These are phyloP conservation scores for Danaus melanippus DNA, from an alignment of 1,140 invertebrate genomes.

Conservation along the genomic window DNA sequence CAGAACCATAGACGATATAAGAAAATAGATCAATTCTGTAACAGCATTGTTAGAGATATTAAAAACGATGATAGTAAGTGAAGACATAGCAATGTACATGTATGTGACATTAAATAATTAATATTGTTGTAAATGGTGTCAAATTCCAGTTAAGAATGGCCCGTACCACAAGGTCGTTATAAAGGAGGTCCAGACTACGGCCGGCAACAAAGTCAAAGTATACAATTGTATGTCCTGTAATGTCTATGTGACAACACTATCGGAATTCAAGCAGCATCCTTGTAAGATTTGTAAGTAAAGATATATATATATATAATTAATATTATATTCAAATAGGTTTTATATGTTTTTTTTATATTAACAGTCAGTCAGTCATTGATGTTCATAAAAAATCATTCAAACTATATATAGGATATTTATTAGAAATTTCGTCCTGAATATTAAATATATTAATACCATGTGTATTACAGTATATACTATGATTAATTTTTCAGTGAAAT, in stretches of 20 bases:
- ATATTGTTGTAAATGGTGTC: slow-evolving; percentile 3
- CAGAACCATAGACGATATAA: too few species aligned
- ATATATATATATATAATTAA: slow-evolving; percentile 7
- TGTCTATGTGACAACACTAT: slow-evolving; percentile 38
- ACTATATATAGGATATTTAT: too few species aligned
- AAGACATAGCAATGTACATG: slow-evolving; percentile 1
- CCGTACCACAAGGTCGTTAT: slow-evolving; percentile 48
- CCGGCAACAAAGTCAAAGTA: slow-evolving; percentile 37
- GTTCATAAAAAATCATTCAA: too few species aligned
- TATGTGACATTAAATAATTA: slow-evolving; percentile 2
- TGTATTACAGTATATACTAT: slow-evolving; percentile 14
- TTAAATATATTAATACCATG: too few species aligned
- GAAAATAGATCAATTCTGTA: slow-evolving; percentile 28
- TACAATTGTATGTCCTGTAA: slow-evolving; percentile 55
- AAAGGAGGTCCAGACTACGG: slow-evolving; percentile 36
- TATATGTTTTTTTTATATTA: slow-evolving; percentile 4
- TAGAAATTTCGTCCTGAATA: too few species aligned
- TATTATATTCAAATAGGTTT: slow-evolving; percentile 1
- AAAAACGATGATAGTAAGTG: slow-evolving; percentile 23
- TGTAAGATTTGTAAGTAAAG: slow-evolving; percentile 53
- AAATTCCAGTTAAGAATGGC: slow-evolving; percentile 34
- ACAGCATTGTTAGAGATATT: slow-evolving; percentile 31
- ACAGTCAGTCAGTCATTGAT: too few species aligned
- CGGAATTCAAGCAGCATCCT: slow-evolving; percentile 47
- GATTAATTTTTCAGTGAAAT: slow-evolving; percentile 48